Evolutionary conservation across 2,797 vertebrate genomes (phyloP).

Genomic region (Rallus crepitans): DNA sequence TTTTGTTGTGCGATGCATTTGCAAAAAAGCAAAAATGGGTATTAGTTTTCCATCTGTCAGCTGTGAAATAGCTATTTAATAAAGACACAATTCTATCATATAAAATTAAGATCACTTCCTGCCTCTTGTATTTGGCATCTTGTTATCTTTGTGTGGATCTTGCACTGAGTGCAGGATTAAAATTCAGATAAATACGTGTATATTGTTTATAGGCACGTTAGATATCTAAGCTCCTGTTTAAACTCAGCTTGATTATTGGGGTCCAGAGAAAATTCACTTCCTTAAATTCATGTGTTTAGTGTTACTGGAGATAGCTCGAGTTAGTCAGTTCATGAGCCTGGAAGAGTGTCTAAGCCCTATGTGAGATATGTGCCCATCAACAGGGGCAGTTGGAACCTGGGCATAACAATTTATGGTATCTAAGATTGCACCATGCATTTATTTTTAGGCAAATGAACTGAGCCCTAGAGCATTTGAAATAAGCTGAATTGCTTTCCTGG

Average conservation of each 20-base stretch:
- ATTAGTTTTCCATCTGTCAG: conserved; percentile 17
- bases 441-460: not conserved
- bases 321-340: not conserved
- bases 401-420: not conserved
- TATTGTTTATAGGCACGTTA: not conserved
- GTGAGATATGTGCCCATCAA: not conserved
- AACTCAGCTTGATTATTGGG: rapidly evolving
- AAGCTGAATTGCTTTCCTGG: not conserved
- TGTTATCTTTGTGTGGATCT: not conserved
- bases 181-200: not conserved
- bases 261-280: not conserved
- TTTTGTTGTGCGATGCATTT: not conserved
- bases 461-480: not conserved
- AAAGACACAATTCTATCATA: not conserved
- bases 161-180: not conserved
- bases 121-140: not conserved
- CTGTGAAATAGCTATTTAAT: conserved; percentile 27
- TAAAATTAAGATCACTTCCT: conserved; percentile 12
- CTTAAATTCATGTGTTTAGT: not conserved
- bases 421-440: not conserved
- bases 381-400: not conserved
- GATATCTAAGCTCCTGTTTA: not conserved
- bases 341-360: not conserved
- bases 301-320: not conserved
- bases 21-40: not conserved